Conservation (phyloP, 2,113 vertebrate genomes). For the Turdus rufiventris region DNA sequence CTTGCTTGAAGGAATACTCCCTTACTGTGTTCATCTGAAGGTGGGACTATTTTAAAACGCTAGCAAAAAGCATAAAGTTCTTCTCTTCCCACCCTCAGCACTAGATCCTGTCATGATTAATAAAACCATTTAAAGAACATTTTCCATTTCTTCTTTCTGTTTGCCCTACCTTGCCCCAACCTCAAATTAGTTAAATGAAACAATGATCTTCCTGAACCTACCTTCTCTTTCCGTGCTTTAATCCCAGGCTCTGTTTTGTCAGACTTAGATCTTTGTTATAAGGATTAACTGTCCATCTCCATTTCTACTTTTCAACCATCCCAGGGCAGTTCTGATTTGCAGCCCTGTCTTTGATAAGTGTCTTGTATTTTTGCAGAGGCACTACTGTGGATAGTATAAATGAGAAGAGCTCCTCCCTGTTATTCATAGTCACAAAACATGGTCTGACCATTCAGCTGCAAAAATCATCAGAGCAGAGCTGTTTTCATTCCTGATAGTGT, state of each 20-base stretch:
- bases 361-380: not conserved
- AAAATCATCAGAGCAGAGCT: not conserved
- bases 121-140: not conserved
- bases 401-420: not conserved
- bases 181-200: slow-evolving; percentile 43
- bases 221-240: not conserved
- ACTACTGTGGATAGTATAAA: not conserved
- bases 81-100: not conserved
- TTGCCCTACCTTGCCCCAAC: slow-evolving; percentile 15
- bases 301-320: not conserved
- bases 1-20: not conserved
- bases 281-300: not conserved
- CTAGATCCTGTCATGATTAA: not conserved
- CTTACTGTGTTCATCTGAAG: not conserved
- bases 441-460: not conserved
- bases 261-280: not conserved
- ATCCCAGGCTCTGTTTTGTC: not conserved
- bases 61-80: not conserved
- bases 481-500: not conserved
- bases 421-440: not conserved
- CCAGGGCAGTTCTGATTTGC: not conserved
- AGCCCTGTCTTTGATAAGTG: not conserved
- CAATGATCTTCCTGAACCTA: not conserved
- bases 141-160: slow-evolving; percentile 24
- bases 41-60: slow-evolving; percentile 14